Base-by-base conservation (phyloP, 2,113 vertebrate species). In the Cheirogaleus medius region DNA sequence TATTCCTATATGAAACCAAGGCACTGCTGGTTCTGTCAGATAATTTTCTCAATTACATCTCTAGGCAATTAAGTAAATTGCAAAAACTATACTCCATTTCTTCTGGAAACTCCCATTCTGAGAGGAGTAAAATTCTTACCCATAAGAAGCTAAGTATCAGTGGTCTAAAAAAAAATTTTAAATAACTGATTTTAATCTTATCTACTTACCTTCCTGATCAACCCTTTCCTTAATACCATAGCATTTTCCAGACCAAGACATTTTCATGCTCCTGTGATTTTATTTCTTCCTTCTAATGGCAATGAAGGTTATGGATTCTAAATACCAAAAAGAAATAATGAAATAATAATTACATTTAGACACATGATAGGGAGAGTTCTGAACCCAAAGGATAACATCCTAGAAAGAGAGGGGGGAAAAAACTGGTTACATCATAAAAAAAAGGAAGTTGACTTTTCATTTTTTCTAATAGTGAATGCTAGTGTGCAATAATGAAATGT, bases 21-120 rank as follows among this genome's bases (percentile, higher is more conserved):
- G 71, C 58, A 66, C n/a, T 85, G 71, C 60, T 97, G 88, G 85
- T 96, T 85, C 60, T 95, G 58, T 93, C 94, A 95, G 90, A 96
- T 96, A 96, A 96, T 91, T 69, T 94, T 96, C 90, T 95, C 58
- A 87, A 78, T 94, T 94, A 73, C 27, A 85, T 94, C 34, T 96
- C 81, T 86, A 88, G 44, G 81, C 64, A 97, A 76, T 97, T 95
- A 95, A 90, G 90, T 94, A 90, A 94, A 91, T 85, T 85, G 6
- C 44, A 94, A 52, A 95, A 91, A 39, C 83, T 95, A 37, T 52
- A 88, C 47, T 81, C 25, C 15, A 58, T 82, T 94, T 37, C 58
- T 84, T 96, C 91, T 73, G 80, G 77, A 95, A 97, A 78, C 60
- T 91, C 32, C 6, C 21, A 77, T 85, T 94, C 39, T 88, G 39